Base-by-base conservation (phyloP, 2,888 invertebrate species). In the Eumerus sabulonum region DNA sequence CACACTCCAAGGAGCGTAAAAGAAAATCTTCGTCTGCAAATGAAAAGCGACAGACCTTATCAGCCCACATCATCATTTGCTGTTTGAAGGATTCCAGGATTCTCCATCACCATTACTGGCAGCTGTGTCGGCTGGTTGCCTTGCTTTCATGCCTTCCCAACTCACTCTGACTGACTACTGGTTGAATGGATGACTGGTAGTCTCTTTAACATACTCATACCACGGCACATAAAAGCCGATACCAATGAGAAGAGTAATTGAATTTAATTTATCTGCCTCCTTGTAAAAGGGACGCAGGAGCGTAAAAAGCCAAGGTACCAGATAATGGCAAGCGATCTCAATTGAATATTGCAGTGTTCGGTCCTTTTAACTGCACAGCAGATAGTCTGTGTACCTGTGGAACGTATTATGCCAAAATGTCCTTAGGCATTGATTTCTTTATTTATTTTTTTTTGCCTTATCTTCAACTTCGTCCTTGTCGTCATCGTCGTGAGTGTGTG, bases 231-330 rank as follows among this genome's bases (percentile, higher is more conserved):
- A 60, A 64, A 59, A 70, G 44, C 38, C 64, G 68, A 68, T 74
- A 68, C 79, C 67, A 77, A 56, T 27, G 27, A 27, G 27, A 27
- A 67, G 70, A 74, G 79, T 79, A 74, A 79, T 74, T 79, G 73
- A 79, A 79, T 79, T 79, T 79, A 79, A 79, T 79, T 79, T 79
- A 79, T 79, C 79, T 74, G 3, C 27, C 62, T 40, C 59, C 59
- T 76, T 36, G 63, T 70, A 63, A 57, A 40, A 59, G 27, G n/a
- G 45, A 40, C n/a, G 40, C 2, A 27, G 2, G 48, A 59, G 38
- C 53, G 54, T 45, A 73, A 63, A 59, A 54, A 53, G 35, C 38
- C 16, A 77, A 68, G 54, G 36, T 47, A 44, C 59, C n/a, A 73
- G 59, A 79, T 79, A 79, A 79, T 64, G 51, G 74, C 40, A 74